Conservation (phyloP, 2,888 invertebrate species). For the Euzetes globulus region DNA sequence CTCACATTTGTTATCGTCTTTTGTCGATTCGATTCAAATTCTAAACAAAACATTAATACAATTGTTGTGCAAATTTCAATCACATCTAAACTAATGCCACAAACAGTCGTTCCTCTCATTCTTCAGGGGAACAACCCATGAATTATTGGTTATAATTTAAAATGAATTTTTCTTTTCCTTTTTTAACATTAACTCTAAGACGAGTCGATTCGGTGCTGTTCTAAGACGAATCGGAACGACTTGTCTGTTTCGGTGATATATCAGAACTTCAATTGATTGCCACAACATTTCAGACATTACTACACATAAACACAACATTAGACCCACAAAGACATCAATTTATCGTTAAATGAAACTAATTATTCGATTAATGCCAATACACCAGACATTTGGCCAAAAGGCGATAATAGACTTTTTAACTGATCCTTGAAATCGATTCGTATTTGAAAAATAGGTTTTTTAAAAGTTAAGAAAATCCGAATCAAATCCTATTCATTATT, state of each 20-base stretch:
- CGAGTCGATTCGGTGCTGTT: background rate
- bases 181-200: conserved; percentile 1
- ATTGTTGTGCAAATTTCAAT: conserved; percentile 11
- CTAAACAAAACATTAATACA: conserved; percentile 1
- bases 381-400: conserved; percentile 15
- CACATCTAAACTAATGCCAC: conserved; percentile 1
- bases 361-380: background rate
- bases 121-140: background rate
- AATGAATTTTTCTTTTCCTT: background rate
- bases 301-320: conserved; percentile 2
- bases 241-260: conserved; percentile 20
- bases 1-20: conserved; percentile 21
- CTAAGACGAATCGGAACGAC: background rate
- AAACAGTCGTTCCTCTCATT: background rate
- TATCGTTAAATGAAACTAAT: background rate
- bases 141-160: conserved; percentile 9
- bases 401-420: conserved; percentile 17
- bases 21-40: conserved; percentile 18
- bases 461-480: background rate
- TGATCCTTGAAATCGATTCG: conserved; percentile 9
- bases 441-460: background rate
- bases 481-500: background rate
- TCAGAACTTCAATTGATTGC: conserved; percentile 6
- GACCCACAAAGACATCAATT: background rate
- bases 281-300: conserved; percentile 5